A percentile compares a stretch with the other conserved stretches of the same genome.
Conservation (phyloP, 1,140 invertebrate genomes). For the Phocides pigmalion region DNA sequence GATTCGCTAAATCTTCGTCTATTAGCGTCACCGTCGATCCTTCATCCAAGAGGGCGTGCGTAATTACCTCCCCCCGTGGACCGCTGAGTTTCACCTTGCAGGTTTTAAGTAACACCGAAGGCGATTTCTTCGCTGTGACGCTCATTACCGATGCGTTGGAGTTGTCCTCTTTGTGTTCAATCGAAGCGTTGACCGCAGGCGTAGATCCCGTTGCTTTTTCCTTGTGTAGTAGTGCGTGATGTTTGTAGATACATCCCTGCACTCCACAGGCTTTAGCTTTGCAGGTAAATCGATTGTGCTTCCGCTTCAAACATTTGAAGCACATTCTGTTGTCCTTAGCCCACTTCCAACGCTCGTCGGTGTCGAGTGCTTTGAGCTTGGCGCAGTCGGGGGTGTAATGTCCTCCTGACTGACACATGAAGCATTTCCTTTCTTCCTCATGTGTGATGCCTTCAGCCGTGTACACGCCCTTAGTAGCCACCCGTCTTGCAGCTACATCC, state of each 20-base stretch:
- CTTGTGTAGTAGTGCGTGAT: constrained; percentile 7
- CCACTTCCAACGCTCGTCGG: constrained; percentile 3
- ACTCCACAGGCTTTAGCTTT: constrained; percentile 17
- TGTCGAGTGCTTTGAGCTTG: neutral
- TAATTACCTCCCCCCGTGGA: constrained; percentile 7
- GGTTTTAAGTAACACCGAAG: neutral
- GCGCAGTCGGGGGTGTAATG: neutral
- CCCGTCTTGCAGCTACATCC: neutral
- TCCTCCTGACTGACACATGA: neutral
- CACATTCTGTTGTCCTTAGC: constrained; percentile 13
- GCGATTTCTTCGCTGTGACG: neutral
- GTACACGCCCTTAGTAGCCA: neutral
- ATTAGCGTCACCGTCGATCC: constrained; percentile 12
- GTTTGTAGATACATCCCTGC: neutral
- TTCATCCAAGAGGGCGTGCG: constrained; percentile 17
- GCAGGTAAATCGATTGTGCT: neutral
- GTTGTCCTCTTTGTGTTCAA: neutral
- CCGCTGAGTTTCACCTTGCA: constrained; percentile 4
- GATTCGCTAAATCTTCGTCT: constrained; percentile 14
- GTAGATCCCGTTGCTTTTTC: neutral
- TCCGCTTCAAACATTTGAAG: constrained; percentile 15
- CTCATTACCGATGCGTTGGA: neutral
- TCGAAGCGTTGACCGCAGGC: neutral
- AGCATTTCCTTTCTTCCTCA: neutral
- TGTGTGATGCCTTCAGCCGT: neutral